These are phyloP conservation scores for Aratinga solstitialis DNA, from an alignment of 2,797 vertebrate genomes.

Conservation along the genomic window DNA sequence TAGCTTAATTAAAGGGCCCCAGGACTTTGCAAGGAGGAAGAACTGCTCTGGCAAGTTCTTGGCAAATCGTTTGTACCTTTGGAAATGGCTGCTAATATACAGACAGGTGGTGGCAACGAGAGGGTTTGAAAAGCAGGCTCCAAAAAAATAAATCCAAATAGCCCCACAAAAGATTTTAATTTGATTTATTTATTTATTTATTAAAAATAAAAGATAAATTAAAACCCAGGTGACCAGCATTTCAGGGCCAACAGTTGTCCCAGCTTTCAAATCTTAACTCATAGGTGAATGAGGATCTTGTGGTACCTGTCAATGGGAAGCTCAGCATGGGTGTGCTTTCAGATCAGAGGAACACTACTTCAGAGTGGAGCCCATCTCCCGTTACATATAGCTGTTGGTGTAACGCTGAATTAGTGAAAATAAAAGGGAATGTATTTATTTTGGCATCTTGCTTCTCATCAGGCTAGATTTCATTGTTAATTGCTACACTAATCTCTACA, in stretches of 20 bases:
- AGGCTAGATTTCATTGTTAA: not conserved
- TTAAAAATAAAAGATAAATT: not conserved
- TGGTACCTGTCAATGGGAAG: not conserved
- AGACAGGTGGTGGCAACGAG: not conserved
- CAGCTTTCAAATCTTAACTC: not conserved
- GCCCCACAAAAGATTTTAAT: not conserved
- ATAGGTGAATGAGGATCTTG: not conserved
- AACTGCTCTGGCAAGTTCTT: not conserved
- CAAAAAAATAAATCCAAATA: not conserved
- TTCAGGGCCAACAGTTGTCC: not conserved
- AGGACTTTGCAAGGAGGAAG: not conserved
- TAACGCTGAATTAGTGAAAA: not conserved
- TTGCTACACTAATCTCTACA: not conserved
- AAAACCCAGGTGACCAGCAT: not conserved
- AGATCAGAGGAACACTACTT: not conserved
- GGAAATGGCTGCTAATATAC: not conserved
- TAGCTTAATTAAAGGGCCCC: not conserved
- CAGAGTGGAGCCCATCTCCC: not conserved
- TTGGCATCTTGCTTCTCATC: not conserved
- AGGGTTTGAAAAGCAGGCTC: not conserved
- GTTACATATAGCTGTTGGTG: not conserved
- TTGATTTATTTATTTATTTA: too few species aligned
- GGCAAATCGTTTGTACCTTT: fast-evolving
- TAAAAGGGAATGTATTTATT: not conserved
- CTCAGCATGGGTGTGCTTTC: too few species aligned